Evolutionary conservation across 2,113 vertebrate species (phyloP), one percentile per base, ranked within the genome.

Genomic region (Protomyctophum bolini): DNA sequence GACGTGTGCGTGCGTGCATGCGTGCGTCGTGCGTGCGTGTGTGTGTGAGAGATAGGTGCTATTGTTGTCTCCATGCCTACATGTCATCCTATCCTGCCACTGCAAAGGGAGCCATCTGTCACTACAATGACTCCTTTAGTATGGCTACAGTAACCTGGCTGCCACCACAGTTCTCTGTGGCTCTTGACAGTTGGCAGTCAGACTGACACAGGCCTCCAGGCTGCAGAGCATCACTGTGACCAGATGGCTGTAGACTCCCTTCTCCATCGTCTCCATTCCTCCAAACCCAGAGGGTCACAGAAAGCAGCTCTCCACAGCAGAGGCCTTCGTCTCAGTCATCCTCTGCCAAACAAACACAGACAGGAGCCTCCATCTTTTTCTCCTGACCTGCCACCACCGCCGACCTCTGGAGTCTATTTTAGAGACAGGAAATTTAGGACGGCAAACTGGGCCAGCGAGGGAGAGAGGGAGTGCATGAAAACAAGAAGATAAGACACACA

Each of bases 231-330:
- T 46, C 50, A 45, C 50, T 64, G 63, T 63, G 52, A 85, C 73
- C 83, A 87, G 82, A 88, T 87, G 83, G 86, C 72, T 46, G 7
- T 76, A 73, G 33, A 76, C 78, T 74, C 60, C 72, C 56, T 33
- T 82, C 79, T 74, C 52, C 55, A 61, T 83, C 68, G 63, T 69
- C 72, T 72, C 86, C 89, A n/a, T 82, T 83, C 73, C 83, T 81
- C 75, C 72, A 45, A 12, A 77, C 79, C 72, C 59, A 29, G 33
- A 69, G 21, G 71, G 76, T 76, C 80, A 63, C 76, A 86, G 81
- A 81, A 88, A 83, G 68, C 49, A 41, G 52, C 74, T 73, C 81
- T 80, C 68, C 11, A 54, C 68, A 64, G 79, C 73, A 41, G 7
- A 76, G 2, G 21, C 66, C 86, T 76, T 56, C 71, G 81, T 66